Base-by-base conservation (phyloP, 2,797 vertebrate genomes). In the Poecilia velifera region DNA sequence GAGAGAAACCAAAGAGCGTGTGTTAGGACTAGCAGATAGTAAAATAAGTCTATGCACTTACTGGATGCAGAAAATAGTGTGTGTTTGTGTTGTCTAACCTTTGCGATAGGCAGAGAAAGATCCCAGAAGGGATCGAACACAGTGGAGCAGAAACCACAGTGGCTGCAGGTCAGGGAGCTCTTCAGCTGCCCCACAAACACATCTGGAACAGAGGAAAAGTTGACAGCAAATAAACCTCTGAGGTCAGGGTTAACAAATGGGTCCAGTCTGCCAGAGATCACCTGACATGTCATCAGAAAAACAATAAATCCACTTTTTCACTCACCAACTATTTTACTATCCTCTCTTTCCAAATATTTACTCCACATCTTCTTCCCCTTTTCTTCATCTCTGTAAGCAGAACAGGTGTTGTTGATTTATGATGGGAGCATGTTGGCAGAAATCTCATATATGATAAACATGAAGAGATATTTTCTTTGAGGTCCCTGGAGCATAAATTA, bases 51-150 rank as follows among this genome's bases (percentile, higher is more conserved):
- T 75, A 57, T 70, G 80, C 43, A 41, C 43, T 10, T 10, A 34
- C 51, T 46, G 31, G 59, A 6, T 34, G 49, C 73, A 68, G 47
- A 75, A 45, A 34, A 79, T 20, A 3, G 74, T 97, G 99, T 88
- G 95, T 72, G 76, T 88, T 95, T 74, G 75, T 31, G 68, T 76
- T 13, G 12, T 46, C 73, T 73, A 81, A 98, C 98, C 97, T 98
- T 97, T 76, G 97, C 94, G 39, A 99, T 97, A 22, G 98, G 98
- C 80, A 99, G 89, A 0, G 98, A 99, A 28, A 99, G 93, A 89
- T 99, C 98, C 98, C 98, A 99, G 93, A 99, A 99, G 0, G 98
- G 98, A 72, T 99, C 98, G 0, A 98, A 99, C 86, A 97, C 96
- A 0, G 98, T 99, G 45, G 98, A 99, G 83, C 97, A 96, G 92